Base-by-base conservation (phyloP, 1,140 invertebrate genomes). In the Megathymus violae region DNA sequence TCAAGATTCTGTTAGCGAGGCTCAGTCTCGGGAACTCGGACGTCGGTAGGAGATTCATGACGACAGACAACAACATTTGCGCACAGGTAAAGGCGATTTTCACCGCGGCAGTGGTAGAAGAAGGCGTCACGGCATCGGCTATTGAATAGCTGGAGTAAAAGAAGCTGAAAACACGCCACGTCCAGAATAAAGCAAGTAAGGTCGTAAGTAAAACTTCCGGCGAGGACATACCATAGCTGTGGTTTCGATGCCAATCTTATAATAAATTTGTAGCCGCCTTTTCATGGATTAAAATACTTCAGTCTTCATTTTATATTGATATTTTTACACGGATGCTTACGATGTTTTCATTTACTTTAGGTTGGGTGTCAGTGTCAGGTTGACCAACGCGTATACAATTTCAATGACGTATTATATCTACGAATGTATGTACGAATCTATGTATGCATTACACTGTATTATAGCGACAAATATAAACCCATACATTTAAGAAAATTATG, bases 111-210 rank as follows among this genome's bases (percentile, higher is more conserved):
- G 69, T 48, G 1, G 69, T 59, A n/a, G 41, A 62, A 0, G 59
- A 41, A 0, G 71, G 72, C 0, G 71, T 72, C 38, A 78, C 51
- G 5, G 38, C 36, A 9, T 72, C 71, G 4, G 78, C 71, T 14
- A 81, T 47, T 0, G 69, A 63, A 43, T 80, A 79, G 9, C 67
- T 72, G 1, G 82, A 64, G 22, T 79, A 76, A n/a, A 76, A 34
- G 13, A 71, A 64, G 13, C 71, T 74, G 14, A 64, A 68, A 7
- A 77, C 34, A 0, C 71, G 69, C 81, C 77, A 82, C 13, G 64
- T 27, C 75, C 74, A 80, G 16, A 71, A 74, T 0, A 70, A 9
- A 0, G 64, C 56, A 1, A 80, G 70, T 2, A 78, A 15, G 3
- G 52, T 27, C 1, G 62, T 50, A 0, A 77, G 15, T 7, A 69